Conservation (phyloP, 2,113 vertebrate species). For the Chionis minor region DNA sequence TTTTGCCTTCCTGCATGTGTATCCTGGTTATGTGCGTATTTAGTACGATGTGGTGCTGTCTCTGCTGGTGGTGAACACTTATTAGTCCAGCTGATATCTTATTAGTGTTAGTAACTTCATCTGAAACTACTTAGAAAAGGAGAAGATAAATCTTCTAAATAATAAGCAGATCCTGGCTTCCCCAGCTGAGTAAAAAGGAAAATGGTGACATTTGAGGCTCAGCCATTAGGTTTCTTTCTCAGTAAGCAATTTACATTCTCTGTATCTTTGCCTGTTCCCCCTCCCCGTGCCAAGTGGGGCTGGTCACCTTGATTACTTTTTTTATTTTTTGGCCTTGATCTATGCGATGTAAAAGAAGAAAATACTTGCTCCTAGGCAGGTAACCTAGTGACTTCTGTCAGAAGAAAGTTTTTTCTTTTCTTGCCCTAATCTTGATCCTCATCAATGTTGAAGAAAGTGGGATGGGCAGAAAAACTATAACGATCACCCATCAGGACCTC, state of each 20-base stretch:
- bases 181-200: not conserved
- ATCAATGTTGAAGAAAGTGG: no score
- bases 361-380: not conserved
- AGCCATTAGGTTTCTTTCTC: not conserved
- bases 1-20: not conserved
- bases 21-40: accelerated
- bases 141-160: no score
- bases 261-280: not conserved
- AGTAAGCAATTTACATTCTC: not conserved
- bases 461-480: not conserved
- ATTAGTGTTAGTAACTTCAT: not conserved
- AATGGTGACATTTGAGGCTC: not conserved
- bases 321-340: not conserved
- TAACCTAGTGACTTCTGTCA: not conserved
- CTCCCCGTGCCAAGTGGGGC: not conserved
- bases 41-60: accelerated
- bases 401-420: not conserved
- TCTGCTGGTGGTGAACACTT: not conserved
- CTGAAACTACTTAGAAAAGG: not conserved
- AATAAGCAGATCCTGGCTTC: not conserved
- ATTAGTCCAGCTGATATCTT: not conserved
- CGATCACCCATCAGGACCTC: not conserved
- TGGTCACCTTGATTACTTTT: not conserved
- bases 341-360: not conserved
- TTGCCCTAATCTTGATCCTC: not conserved